Evolutionary conservation across 37 sponge, comb jelly and placozoan genomes (phyloP).

Genomic region (Cliona cf. orientalis): DNA sequence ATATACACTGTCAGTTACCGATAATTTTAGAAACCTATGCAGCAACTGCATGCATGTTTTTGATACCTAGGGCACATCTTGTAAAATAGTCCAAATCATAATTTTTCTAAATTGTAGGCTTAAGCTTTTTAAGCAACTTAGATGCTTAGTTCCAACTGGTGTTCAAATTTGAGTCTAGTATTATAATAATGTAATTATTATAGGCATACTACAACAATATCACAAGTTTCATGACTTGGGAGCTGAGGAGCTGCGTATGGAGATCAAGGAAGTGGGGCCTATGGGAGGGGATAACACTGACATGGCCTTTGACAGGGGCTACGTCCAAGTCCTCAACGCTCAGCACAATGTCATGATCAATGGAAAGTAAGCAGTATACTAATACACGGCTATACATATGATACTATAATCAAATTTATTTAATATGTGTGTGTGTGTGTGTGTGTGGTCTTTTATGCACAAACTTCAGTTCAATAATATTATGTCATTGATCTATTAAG

Average conservation of each 20-base stretch:
- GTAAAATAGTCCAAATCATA: no score
- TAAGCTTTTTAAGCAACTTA: no score
- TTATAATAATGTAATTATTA: no score
- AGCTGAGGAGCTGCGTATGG: conserved; percentile 24
- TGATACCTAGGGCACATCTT: no score
- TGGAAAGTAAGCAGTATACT: conserved; percentile 56
- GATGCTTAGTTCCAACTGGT: no score
- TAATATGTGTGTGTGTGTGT: neutral
- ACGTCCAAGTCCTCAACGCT: conserved; percentile 26
- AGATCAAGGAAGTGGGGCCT: conserved; percentile 53
- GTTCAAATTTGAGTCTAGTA: no score
- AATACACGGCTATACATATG: neutral
- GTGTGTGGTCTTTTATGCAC: neutral
- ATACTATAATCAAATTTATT: neutral
- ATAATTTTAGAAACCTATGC: no score
- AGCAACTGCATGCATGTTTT: no score
- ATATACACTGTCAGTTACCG: no score
- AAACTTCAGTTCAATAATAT: neutral
- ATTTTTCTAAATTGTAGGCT: no score
- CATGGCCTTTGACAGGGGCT: conserved; percentile 58
- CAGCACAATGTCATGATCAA: conserved; percentile 12
- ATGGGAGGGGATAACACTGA: conserved; percentile 9
- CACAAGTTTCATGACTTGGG: conserved; percentile 16
- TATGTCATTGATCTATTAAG: neutral
- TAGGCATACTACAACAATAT: no score